phyloP scores from a whole-genome alignment of 2,888 invertebrate species.

The Blastobasis adustella region DNA sequence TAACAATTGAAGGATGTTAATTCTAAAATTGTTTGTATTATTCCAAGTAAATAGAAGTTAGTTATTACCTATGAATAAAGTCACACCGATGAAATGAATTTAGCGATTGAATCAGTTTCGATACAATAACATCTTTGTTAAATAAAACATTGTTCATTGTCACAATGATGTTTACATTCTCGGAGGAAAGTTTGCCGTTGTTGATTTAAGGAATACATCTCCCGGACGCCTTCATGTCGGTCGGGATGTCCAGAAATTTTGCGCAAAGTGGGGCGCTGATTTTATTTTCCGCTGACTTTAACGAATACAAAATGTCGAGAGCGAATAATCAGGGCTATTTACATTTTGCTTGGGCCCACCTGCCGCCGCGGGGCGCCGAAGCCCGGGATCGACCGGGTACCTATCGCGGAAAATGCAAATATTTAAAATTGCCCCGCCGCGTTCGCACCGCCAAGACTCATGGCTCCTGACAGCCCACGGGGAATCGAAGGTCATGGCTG shows the following conservation, averaged over 20 bases:
- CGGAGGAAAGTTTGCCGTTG: neutral
- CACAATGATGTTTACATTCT: neutral
- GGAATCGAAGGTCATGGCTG: too few relatives aligned
- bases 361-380: slow-evolving; percentile 26
- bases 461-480: too few relatives aligned
- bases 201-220: neutral
- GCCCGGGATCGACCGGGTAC: slow-evolving; percentile 9
- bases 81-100: too few relatives aligned
- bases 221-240: slow-evolving; percentile 1
- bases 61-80: too few relatives aligned
- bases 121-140: too few relatives aligned
- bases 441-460: too few relatives aligned
- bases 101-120: too few relatives aligned
- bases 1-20: too few relatives aligned
- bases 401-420: slow-evolving; percentile 16
- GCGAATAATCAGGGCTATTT: slow-evolving; percentile 52
- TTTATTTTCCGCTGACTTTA: slow-evolving; percentile 45
- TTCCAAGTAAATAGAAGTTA: too few relatives aligned
- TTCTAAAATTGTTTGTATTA: too few relatives aligned
- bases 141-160: neutral
- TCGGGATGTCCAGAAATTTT: slow-evolving; percentile 26
- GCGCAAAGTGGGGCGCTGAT: slow-evolving; percentile 29
- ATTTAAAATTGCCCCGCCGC: neutral
- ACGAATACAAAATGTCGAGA: slow-evolving; percentile 45
- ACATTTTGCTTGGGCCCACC: slow-evolving; percentile 55